Base-by-base conservation (phyloP, 2,797 vertebrate species). In the Cirrhinus mrigala region DNA sequence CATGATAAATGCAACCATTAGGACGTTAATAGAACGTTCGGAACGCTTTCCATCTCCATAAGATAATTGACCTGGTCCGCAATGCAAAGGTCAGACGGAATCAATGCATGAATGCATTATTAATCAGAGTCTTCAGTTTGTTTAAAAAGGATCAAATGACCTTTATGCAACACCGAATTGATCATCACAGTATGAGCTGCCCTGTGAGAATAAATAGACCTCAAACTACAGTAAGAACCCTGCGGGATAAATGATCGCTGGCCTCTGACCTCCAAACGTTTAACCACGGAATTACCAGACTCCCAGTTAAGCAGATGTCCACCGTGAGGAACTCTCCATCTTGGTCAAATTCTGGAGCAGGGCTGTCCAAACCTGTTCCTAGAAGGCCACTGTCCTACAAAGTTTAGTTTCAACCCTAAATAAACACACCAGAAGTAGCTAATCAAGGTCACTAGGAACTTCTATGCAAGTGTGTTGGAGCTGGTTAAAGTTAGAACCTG, bases 121-220 rank as follows among this genome's bases (percentile, higher is more conserved):
- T 93, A 93, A 93, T 93, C 91, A 89, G 89, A 89, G 82, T 88
- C 90, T 86, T 90, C 87, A 79, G 91, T 93, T 92, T 93, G 84
- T 93, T 93, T 91, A 92, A 92, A 92, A 91, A 90, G 86, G 90
- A 92, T 93, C 84, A 91, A 90, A 92, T 93, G 90, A 94, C 93
- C 92, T 94, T 94, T 93, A 93, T 87, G 86, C 90, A 91, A 90
- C 89, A 92, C 90, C 88, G 85, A 89, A 93, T 91, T 92, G 90
- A 93, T 93, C 91, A 91, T 90, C 70, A 54, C 86, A 79, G 90
- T 62, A 40, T 84, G 83, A 84, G 79, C 89, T 75, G 74, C 84
- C 73, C 66, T 50, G 44, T n/a, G 79, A 87, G 33, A 85, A 87
- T 83, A 87, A 90, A 86, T 84, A 60, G 56, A 81, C 88, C 81